phyloP scores from a whole-genome alignment of 2,113 vertebrate species.

The Sarotherodon lohbergeri region DNA sequence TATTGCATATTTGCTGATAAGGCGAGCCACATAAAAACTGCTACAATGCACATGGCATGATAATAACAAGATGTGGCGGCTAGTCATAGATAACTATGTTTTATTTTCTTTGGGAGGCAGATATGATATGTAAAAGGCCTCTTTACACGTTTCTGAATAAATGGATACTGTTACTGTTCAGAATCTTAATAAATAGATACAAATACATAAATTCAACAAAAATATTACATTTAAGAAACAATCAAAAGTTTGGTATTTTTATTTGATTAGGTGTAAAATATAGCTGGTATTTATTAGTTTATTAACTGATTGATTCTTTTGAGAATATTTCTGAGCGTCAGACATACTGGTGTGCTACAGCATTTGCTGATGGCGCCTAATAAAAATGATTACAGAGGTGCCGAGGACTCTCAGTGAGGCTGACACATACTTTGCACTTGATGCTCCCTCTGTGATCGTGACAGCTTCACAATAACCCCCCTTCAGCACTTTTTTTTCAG shows the following conservation, averaged over 20 bases:
- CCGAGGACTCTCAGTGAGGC: background rate
- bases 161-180: background rate
- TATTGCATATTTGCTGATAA: background rate
- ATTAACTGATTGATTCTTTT: background rate
- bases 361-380: background rate
- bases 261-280: background rate
- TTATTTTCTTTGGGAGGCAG: background rate
- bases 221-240: background rate
- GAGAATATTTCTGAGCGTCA: background rate
- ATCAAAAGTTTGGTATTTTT: background rate
- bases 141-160: background rate
- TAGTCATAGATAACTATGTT: background rate
- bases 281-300: background rate
- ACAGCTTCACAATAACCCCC: background rate
- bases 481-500: background rate
- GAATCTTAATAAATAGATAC: background rate
- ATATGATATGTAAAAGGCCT: background rate
- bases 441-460: background rate
- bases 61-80: background rate
- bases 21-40: background rate
- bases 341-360: background rate
- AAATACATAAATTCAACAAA: background rate
- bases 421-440: constrained; percentile 1
- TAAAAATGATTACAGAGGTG: background rate
- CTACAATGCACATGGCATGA: background rate